phyloP scores from a whole-genome alignment of 1,140 invertebrate genomes.

The Trachymyrmex cornetzi region DNA sequence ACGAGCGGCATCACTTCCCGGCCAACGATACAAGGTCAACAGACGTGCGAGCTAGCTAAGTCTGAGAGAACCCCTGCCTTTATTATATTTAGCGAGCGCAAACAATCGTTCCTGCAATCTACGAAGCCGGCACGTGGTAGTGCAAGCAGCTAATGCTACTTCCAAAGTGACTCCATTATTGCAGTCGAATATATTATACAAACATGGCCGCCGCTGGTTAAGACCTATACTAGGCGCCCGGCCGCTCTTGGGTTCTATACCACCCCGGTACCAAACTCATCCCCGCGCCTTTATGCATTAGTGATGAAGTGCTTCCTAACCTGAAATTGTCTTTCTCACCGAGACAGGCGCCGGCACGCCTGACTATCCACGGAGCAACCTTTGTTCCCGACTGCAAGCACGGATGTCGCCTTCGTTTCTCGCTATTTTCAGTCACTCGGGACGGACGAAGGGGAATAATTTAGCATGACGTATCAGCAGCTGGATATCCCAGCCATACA shows the following conservation, averaged over 20 bases:
- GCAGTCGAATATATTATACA: conserved; percentile 79
- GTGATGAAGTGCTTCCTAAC: conserved; percentile 76
- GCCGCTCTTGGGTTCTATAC: conserved; percentile 13
- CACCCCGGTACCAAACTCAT: conserved; percentile 14
- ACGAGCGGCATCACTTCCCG: conserved; percentile 9
- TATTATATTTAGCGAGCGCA: conserved; percentile 81
- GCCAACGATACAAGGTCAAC: conserved; percentile 54
- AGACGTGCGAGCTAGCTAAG: conserved; percentile 20
- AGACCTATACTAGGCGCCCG: conserved; percentile 58
- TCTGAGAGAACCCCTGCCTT: conserved; percentile 67
- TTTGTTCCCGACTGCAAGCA: conserved; percentile 57
- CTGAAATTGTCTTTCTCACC: conserved; percentile 78
- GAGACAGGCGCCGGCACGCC: conserved; percentile 70
- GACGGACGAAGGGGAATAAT: conserved; percentile 66
- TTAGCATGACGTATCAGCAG: conserved; percentile 68
- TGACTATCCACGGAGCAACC: conserved; percentile 65
- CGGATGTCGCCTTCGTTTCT: conserved; percentile 63
- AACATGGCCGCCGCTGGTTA: conserved; percentile 75
- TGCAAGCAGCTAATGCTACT: conserved; percentile 76
- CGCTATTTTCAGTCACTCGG: conserved; percentile 72
- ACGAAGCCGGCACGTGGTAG: conserved; percentile 63
- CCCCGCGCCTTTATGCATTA: conserved; percentile 74
- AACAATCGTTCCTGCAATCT: conserved; percentile 79
- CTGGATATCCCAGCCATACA: neutral
- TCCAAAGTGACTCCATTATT: conserved; percentile 79